Conservation (phyloP, 2,113 vertebrate genomes). For the Azemiops feae region DNA sequence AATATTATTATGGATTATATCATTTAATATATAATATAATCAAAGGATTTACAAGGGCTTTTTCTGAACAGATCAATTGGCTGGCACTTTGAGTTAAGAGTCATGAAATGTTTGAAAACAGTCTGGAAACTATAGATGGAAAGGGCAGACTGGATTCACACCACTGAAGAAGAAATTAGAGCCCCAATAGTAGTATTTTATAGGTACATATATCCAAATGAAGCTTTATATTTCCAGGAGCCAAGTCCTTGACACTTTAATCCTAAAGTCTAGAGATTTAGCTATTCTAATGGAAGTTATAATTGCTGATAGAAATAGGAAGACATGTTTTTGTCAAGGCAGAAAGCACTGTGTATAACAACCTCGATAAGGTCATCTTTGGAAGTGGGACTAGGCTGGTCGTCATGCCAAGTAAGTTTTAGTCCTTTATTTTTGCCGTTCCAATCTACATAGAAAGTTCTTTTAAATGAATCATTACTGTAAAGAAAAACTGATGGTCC, state of each 20-base stretch:
- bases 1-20: no score
- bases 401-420: constrained; percentile 6
- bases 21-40: no score
- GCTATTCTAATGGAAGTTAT: background rate
- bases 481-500: rapidly evolving
- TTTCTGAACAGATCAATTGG: no score
- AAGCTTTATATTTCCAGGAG: background rate
- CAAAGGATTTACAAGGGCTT: no score
- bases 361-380: constrained; percentile 31
- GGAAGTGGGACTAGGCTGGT: constrained; percentile 45
- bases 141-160: no score
- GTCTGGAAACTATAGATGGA: no score
- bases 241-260: background rate
- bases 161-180: background rate
- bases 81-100: no score
- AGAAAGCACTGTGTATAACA: constrained; percentile 13
- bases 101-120: no score
- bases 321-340: constrained; percentile 36
- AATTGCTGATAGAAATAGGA: background rate
- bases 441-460: background rate
- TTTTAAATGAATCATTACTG: background rate
- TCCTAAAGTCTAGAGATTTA: background rate
- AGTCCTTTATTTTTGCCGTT: background rate
- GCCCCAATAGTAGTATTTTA: background rate
- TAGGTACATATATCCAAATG: background rate